Evolutionary conservation across 2,797 vertebrate genomes (phyloP), one percentile per base, ranked within the genome.

Genomic region (Schizothorax lantsangensis): DNA sequence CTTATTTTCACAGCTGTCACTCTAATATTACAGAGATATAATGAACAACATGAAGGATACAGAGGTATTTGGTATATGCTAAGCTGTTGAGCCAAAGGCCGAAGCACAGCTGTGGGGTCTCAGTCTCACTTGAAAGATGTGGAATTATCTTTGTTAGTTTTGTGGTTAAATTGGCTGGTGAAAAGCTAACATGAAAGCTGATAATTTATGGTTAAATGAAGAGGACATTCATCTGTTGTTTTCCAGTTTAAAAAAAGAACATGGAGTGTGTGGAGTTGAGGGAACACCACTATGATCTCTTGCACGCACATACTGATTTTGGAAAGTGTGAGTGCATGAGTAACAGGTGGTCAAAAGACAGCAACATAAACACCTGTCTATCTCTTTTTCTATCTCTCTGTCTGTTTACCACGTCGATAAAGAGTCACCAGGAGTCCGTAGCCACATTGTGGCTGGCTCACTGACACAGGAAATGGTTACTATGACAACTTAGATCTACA

Each of bases 381-480:
- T 79, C 72, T 68, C 74, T 57, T 10, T 77, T 23, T 82, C 72
- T 75, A 21, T 87, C 72, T 49, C 49, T 23, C 23, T 66, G 47
- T 68, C 71, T 59, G 49, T 62, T 81, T 81, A 66, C 62, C 9
- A 68, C 21, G 9, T 19, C 14, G 45, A 45, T 57, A 82, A 30
- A 73, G 8, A 64, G 57, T 47, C 36, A 5, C 14, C 59, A 15
- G 5, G 26, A 86, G 86, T 81, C 33, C 38, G 33, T 2, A 74
- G 81, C 72, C 57, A 57, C 64, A 72, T 17, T 81, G 73, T 72
- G 74, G 66, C 85, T 85, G 40, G 84, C 74, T 23, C 19, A 87
- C 19, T 17, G 72, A 52, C 74, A 91, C 88, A 93, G 93, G 94
- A 95, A 94, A 87, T 89, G 88, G 92, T 95, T 84, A 86, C 93